Evolutionary conservation across 2,797 vertebrate species (phyloP), one percentile per base, ranked within the genome.

Genomic region (Holocentrus rufus): DNA sequence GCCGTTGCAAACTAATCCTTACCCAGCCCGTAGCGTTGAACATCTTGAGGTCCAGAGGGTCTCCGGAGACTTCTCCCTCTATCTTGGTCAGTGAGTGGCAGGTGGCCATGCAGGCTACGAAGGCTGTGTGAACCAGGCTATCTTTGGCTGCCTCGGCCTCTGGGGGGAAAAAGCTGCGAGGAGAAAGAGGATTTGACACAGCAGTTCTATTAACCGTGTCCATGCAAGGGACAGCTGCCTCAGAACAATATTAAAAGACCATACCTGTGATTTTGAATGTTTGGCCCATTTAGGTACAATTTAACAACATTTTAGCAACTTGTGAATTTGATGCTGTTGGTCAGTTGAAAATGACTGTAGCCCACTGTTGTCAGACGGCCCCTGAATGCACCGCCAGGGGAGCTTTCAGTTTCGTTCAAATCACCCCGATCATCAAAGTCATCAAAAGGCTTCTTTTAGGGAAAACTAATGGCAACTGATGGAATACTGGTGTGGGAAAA

Each of bases 71-170:
- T 5, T 95, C 88, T 8, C 97, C 97, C 76, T 96, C 95, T 42
- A 99, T 97, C 89, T 95, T 98, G 79, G 97, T 99, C 77, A 99
- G 95, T 4, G 97, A 97, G 91, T 99, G 98, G 90, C 98, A 99
- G 59, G 95, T 93, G 58, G 97, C 97, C 97, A 99, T 99, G 88
- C 97, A 96, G 78, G 96, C 95, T 73, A 98, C 92, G 79, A 99
- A 98, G 7, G 87, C 86, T 2, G 95, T 95, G 86, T 93, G 95
- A 52, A 96, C 92, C 91, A 97, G 88, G 76, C 77, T 90, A 66
- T 94, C 93, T 58, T 92, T 93, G 67, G 93, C 95, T 57, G 93
- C 91, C 0, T 92, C 94, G 22, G 92, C 92, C 88, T 98, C 96
- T 20, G 96, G 94, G 68, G 93, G 90, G 80, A 87, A 93, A 88